phyloP scores from a whole-genome alignment of 2,113 vertebrate species.

The Plotosus lineatus region DNA sequence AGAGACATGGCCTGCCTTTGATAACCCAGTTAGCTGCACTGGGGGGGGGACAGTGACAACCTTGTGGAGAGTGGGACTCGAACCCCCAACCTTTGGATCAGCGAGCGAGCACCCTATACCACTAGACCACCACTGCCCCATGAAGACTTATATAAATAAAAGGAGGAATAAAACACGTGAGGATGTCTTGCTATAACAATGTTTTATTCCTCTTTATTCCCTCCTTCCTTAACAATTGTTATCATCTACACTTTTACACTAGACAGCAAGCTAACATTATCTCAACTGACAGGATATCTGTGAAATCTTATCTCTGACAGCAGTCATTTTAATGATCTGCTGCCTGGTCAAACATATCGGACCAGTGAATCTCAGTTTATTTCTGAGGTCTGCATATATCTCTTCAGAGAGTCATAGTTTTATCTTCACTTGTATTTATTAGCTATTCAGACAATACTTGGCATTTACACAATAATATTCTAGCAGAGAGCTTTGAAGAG shows the following conservation, averaged over 20 bases:
- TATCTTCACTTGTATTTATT: background rate
- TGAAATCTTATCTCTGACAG: background rate
- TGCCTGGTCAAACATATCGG: background rate
- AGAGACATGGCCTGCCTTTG: too few species aligned
- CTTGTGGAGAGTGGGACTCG: too few species aligned
- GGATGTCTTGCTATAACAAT: background rate
- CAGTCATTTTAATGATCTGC: background rate
- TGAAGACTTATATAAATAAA: too few species aligned
- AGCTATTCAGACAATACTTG: background rate
- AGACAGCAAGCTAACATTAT: background rate
- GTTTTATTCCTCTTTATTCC: background rate
- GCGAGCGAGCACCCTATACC: too few species aligned
- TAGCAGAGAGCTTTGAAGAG: conserved; percentile 33
- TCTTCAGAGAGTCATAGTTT: background rate
- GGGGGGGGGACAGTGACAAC: too few species aligned
- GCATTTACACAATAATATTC: background rate
- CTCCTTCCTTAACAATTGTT: background rate
- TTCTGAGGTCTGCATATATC: background rate
- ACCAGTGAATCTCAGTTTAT: background rate
- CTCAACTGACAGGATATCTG: background rate
- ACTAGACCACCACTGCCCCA: too few species aligned
- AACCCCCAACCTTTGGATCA: too few species aligned
- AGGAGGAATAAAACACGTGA: background rate
- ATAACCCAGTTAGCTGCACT: too few species aligned
- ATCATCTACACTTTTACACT: background rate